A percentile compares a stretch with the other conserved stretches of the same genome.
These are phyloP conservation scores for Dissostichus mawsoni DNA, from an alignment of 2,113 vertebrate genomes.

Conservation along the genomic window DNA sequence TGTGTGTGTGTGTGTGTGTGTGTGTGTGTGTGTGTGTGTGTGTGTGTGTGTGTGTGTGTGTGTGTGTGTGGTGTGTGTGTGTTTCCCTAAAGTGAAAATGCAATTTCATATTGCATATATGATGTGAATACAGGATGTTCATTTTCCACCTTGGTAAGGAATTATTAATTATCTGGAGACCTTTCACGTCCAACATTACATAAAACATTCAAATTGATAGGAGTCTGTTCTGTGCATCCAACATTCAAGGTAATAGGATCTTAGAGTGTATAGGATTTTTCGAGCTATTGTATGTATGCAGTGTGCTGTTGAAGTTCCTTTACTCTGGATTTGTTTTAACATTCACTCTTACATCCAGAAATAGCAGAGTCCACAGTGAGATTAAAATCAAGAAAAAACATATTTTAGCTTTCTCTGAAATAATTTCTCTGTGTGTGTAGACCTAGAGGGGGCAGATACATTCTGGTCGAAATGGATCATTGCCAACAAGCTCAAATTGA, in stretches of 20 bases:
- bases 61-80: too few species aligned
- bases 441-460: constrained; percentile 42
- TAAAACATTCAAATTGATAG: constrained; percentile 31
- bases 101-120: too few species aligned
- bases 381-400: constrained; percentile 48
- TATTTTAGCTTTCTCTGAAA: constrained; percentile 55
- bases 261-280: constrained; percentile 8
- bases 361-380: constrained; percentile 18
- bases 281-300: constrained; percentile 19
- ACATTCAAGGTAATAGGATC: constrained; percentile 10
- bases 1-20: too few species aligned
- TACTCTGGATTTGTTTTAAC: constrained; percentile 12
- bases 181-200: constrained; percentile 7
- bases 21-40: too few species aligned
- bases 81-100: too few species aligned
- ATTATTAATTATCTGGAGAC: constrained; percentile 38
- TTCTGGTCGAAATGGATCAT: constrained; percentile 61
- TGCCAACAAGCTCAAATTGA: constrained; percentile 66
- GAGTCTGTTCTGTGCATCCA: neutral
- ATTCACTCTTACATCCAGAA: constrained; percentile 42
- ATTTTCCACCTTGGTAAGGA: constrained; percentile 25
- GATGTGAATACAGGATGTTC: neutral
- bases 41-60: too few species aligned
- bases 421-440: constrained; percentile 23
- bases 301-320: constrained; percentile 25